These are phyloP conservation scores for Columba livia DNA, from an alignment of 2,113 vertebrate species.

Conservation along the genomic window DNA sequence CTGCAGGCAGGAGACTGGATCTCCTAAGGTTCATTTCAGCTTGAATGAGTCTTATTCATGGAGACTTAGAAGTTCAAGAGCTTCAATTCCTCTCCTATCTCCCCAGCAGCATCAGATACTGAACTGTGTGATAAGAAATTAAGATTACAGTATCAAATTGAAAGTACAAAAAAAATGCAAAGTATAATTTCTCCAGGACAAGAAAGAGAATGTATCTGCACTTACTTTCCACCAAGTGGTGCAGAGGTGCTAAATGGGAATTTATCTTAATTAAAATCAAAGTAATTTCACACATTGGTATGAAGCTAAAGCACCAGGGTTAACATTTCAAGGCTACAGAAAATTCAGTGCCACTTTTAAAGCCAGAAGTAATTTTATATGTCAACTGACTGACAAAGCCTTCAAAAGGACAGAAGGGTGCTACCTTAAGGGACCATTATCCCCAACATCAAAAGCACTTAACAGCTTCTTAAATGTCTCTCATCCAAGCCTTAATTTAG, in stretches of 20 bases:
- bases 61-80: slow-evolving; percentile 32
- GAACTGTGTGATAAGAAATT: slow-evolving; percentile 20
- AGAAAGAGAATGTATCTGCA: neutral
- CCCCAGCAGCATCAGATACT: slow-evolving; percentile 7
- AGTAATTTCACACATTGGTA: slow-evolving; percentile 7
- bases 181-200: slow-evolving; percentile 19
- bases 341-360: neutral
- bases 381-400: neutral
- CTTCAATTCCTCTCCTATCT: neutral
- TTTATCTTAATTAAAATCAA: slow-evolving; percentile 66
- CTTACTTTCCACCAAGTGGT: neutral
- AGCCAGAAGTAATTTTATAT: neutral
- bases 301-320: neutral
- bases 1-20: neutral
- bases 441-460: neutral
- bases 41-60: slow-evolving; percentile 16
- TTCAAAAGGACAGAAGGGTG: neutral
- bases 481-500: neutral
- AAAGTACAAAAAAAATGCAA: slow-evolving; percentile 39
- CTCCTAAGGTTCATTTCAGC: neutral
- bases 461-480: neutral
- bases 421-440: neutral
- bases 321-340: slow-evolving; percentile 3
- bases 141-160: slow-evolving; percentile 12
- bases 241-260: neutral